Conservation (phyloP, 2,113 vertebrate genomes). For the Aptenodytes patagonicus region DNA sequence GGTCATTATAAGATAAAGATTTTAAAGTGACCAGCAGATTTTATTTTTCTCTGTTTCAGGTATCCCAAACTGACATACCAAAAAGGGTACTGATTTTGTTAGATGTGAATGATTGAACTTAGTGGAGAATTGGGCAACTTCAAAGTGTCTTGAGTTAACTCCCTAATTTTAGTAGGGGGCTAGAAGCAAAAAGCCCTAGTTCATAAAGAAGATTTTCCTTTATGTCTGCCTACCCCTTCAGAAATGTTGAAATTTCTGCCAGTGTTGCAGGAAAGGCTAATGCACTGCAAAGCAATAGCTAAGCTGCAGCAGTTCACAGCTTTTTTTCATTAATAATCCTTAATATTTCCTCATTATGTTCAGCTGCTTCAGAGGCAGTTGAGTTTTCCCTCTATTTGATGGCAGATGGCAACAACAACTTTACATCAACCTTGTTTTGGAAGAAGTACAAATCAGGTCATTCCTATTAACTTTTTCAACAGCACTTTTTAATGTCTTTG, state of each 20-base stretch:
- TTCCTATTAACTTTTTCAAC: neutral
- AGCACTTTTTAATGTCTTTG: neutral
- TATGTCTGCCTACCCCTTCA: neutral
- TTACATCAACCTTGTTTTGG: neutral
- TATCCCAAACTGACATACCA: neutral
- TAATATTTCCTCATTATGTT: neutral
- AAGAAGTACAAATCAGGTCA: neutral
- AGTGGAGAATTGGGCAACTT: neutral
- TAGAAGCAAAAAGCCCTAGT: neutral
- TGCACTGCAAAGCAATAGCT: neutral
- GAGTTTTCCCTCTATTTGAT: neutral
- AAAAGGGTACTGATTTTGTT: neutral
- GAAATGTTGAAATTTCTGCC: neutral
- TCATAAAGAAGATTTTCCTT: neutral
- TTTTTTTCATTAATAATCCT: neutral
- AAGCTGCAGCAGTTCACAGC: neutral
- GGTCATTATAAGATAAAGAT: neutral
- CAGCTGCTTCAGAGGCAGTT: neutral
- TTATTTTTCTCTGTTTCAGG: neutral
- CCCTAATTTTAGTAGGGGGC: neutral
- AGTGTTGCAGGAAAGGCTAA: neutral
- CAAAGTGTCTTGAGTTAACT: neutral
- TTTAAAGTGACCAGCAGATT: neutral
- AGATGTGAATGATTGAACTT: neutral
- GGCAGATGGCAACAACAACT: neutral